phyloP scores from a whole-genome alignment of 2,113 vertebrate genomes.

The human region DNA sequence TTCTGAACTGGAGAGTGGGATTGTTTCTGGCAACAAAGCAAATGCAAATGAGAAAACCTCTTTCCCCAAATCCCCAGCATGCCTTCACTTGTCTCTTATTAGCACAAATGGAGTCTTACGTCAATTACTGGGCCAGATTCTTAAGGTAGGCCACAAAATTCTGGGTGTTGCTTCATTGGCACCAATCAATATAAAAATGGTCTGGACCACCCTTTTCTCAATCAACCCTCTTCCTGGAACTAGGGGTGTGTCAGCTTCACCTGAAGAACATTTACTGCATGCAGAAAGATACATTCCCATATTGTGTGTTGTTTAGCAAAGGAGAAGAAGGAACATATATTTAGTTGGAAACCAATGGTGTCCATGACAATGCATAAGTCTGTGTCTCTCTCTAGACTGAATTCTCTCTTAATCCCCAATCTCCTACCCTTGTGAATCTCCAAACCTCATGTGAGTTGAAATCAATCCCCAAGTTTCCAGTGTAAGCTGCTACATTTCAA shows the following conservation, averaged over 20 bases:
- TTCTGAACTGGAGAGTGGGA: background rate
- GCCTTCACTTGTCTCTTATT: background rate
- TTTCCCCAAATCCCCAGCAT: background rate
- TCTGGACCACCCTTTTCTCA: background rate
- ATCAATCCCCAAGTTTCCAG: background rate
- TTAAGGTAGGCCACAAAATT: background rate
- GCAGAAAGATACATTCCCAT: background rate
- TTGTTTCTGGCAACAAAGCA: background rate
- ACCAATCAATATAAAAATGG: background rate
- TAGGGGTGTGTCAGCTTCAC: background rate
- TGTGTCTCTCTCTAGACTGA: background rate
- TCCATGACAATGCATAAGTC: background rate
- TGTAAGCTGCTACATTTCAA: background rate
- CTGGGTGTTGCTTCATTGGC: background rate
- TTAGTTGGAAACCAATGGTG: background rate
- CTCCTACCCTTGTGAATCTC: background rate
- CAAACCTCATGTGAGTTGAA: background rate
- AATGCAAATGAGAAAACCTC: background rate
- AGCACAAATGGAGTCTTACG: background rate
- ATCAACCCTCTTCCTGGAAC: background rate
- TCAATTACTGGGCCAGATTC: background rate
- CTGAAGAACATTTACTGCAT: background rate
- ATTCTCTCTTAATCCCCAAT: background rate
- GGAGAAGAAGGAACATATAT: background rate
- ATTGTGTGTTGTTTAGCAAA: background rate